Conservation (phyloP, 2,888 invertebrate species). For the Heteropelma amictum region DNA sequence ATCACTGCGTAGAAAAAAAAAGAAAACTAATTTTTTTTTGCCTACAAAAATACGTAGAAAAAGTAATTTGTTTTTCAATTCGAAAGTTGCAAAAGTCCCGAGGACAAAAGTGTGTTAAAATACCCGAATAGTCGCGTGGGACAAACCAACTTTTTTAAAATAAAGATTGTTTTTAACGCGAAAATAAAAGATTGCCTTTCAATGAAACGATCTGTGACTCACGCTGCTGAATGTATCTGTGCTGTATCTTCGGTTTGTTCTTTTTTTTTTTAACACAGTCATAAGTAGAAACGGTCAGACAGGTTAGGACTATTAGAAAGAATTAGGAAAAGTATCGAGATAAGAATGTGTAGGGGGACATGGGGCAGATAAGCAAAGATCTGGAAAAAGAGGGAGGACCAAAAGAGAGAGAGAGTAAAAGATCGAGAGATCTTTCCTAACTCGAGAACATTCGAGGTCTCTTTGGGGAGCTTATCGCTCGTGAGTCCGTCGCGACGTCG, state of each 20-base stretch:
- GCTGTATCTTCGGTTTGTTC: background rate
- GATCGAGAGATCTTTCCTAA: slow-evolving; percentile 40
- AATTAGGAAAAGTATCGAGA: slow-evolving; percentile 47
- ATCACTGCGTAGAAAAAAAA: background rate
- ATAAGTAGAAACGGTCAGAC: slow-evolving; percentile 6
- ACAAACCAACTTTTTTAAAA: too few relatives aligned
- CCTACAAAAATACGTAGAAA: too few relatives aligned
- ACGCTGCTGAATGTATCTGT: too few relatives aligned
- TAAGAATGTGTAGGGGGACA: slow-evolving; percentile 12
- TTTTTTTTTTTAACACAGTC: background rate
- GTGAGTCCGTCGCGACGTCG: slow-evolving; percentile 44
- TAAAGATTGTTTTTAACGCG: too few relatives aligned
- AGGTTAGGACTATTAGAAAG: slow-evolving; percentile 25
- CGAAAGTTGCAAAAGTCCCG: background rate
- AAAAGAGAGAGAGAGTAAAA: background rate
- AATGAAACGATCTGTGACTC: background rate
- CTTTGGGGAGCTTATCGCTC: slow-evolving; percentile 51
- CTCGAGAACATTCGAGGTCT: slow-evolving; percentile 40
- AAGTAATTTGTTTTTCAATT: background rate
- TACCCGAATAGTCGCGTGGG: too few relatives aligned
- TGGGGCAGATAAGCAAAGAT: slow-evolving; percentile 26
- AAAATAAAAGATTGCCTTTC: too few relatives aligned
- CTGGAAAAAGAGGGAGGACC: background rate
- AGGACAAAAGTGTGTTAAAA: too few relatives aligned
- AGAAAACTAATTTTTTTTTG: too few relatives aligned